Percentiles rank a stretch among this genome's conserved stretches.
Conservation (phyloP, 1,140 invertebrate genomes). For the Ceratitis capitata region DNA sequence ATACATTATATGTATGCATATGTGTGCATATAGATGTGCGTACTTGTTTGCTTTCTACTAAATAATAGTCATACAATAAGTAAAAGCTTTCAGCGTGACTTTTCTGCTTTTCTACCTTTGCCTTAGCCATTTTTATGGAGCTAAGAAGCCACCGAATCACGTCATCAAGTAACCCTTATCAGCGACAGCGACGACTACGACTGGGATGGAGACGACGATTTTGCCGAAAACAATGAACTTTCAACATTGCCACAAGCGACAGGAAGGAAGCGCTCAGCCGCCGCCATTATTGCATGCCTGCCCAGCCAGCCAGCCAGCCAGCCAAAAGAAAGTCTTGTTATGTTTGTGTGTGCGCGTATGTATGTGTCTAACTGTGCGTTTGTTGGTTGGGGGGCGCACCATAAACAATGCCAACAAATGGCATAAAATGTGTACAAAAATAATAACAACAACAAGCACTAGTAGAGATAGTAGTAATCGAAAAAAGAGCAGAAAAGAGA, state of each 20-base stretch:
- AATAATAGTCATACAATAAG: neutral
- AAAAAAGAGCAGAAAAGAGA: too few species aligned
- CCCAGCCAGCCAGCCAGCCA: neutral
- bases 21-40: neutral
- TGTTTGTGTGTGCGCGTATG: neutral
- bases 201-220: neutral
- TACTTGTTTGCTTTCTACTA: neutral
- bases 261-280: too few species aligned
- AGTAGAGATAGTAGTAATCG: neutral
- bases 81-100: conserved; percentile 22
- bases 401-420: conserved; percentile 26
- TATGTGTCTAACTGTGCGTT: too few species aligned
- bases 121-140: neutral
- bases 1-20: neutral
- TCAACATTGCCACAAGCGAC: neutral
- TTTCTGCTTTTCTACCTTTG: too few species aligned
- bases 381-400: neutral
- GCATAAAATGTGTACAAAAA: conserved; percentile 1
- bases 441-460: neutral
- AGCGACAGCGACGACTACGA: neutral
- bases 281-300: too few species aligned
- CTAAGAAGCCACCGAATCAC: neutral
- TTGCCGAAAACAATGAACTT: conserved; percentile 22
- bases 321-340: too few species aligned
- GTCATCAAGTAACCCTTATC: conserved; percentile 30